These are phyloP conservation scores for Meloidogyne floridensis DNA, from an alignment of 1,140 invertebrate genomes.

Conservation along the genomic window DNA sequence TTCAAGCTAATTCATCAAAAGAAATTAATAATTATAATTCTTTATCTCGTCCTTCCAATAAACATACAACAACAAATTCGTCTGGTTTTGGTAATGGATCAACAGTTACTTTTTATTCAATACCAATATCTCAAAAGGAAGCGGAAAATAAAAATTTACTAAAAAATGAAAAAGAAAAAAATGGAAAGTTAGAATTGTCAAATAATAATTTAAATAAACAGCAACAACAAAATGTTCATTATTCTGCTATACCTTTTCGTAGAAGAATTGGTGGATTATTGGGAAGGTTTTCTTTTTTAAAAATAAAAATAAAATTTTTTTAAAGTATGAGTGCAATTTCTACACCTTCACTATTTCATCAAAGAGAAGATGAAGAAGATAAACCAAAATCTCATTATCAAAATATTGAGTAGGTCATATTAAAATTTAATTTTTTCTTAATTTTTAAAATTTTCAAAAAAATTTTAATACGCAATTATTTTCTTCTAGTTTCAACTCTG, in stretches of 20 bases:
- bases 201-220: not conserved
- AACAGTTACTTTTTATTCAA: conserved; percentile 26
- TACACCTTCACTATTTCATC: conserved; percentile 24
- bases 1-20: not conserved
- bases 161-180: not conserved
- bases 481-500: too few species aligned
- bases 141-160: not conserved
- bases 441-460: too few species aligned
- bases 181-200: not conserved
- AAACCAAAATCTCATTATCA: not conserved
- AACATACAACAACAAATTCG: not conserved
- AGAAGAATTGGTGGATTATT: not conserved
- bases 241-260: conserved; percentile 30
- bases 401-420: not conserved
- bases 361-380: not conserved
- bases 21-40: not conserved
- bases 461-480: not conserved
- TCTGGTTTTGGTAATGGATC: conserved; percentile 12
- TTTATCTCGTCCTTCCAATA: not conserved
- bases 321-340: not conserved
- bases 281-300: not conserved
- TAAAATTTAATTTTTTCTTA: too few species aligned
- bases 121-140: conserved; percentile 20
- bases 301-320: not conserved
- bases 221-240: not conserved